A percentile compares a stretch with the other conserved stretches of the same genome.
Evolutionary conservation across 1,140 invertebrate species (phyloP).

Genomic region (Melipona quadrifasciata): DNA sequence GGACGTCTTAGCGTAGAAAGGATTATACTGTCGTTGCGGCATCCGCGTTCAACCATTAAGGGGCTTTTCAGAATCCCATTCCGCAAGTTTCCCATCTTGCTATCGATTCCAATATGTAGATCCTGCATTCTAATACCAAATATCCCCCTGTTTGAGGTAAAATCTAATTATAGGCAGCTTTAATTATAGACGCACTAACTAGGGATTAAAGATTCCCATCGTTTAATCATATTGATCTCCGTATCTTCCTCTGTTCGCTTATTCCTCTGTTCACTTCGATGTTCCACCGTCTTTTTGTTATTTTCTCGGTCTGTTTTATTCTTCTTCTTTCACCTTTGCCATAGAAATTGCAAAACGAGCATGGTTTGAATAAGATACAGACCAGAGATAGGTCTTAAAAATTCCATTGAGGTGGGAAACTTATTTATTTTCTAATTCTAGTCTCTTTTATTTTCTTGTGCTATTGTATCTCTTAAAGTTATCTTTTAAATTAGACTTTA

Average conservation of each 20-base stretch:
- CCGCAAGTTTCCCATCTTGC: background rate
- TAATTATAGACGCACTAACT: background rate
- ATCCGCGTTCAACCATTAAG: background rate
- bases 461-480: background rate
- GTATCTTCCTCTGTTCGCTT: too few species aligned
- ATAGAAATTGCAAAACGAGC: background rate
- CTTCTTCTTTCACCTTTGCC: background rate
- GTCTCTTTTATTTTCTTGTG: background rate
- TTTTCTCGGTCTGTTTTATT: background rate
- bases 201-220: background rate
- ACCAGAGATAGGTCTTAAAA: too few species aligned
- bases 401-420: too few species aligned
- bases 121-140: background rate
- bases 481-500: too few species aligned
- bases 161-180: background rate
- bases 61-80: background rate
- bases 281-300: background rate
- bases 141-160: background rate
- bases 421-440: too few species aligned
- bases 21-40: background rate
- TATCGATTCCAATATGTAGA: background rate
- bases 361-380: too few species aligned
- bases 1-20: background rate
- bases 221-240: background rate
- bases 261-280: background rate